Base-by-base conservation (phyloP, 2,113 vertebrate species). In the Anoplopoma fimbria region DNA sequence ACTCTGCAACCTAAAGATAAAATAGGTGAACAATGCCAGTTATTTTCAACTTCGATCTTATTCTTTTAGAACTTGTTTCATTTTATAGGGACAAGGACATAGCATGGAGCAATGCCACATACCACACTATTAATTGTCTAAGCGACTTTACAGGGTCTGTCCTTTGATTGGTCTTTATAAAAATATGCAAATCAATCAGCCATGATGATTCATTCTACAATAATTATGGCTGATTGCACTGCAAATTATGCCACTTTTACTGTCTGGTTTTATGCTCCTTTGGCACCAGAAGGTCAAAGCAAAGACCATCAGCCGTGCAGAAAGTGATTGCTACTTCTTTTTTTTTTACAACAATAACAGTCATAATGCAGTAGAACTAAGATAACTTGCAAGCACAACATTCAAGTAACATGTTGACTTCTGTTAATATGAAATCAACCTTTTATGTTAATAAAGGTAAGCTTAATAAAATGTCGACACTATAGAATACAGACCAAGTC, bases 221-320 rank as follows among this genome's bases (percentile, higher is more conserved):
- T 69, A 34, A 82, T 75, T 84, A 75, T 10, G 40, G 75, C 57
- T 77, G 76, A 77, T 69, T 85, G 69, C 55, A 17, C 60, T 75
- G 27, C 68, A 72, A 83, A 49, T 77, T 25, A 81, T 72, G 45
- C 38, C 63, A 60, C 67, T 88, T 87, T 84, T 83, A 90, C 72
- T 62, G 71, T 68, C 38, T 36, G 29, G 53, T 76, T 88, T 91
- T 75, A 82, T 60, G 72, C 61, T 72, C 34, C 36, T 63, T 63
- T 23, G 25, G 58, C 58, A 73, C 49, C 29, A 33, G 25, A 69
- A 72, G 79, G 86, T 82, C 86, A 87, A 69, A 86, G 31, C 51
- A 40, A 78, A 58, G 75, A 64, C 74, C 42, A 23, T 38, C 53
- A 47, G 47, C 19, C 21, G 23, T 57, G 38, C 36, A 67, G 36